Conservation (phyloP, 2,797 vertebrate species). For the Crax fasciolata region DNA sequence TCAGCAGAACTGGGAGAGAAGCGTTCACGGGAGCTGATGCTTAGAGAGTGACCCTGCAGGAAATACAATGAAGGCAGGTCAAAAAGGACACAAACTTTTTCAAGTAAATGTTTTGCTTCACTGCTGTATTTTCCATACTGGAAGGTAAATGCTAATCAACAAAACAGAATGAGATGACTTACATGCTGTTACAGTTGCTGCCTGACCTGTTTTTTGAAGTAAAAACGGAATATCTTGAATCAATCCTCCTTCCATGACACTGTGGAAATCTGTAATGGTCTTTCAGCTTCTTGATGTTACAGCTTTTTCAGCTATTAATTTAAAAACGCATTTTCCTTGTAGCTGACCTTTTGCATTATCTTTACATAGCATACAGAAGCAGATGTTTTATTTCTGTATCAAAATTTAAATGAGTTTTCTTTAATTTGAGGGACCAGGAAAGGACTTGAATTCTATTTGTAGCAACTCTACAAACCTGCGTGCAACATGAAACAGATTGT, state of each 20-base stretch:
- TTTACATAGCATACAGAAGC: background rate
- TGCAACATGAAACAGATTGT: fast-evolving
- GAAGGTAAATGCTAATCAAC: background rate
- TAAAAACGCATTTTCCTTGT: background rate
- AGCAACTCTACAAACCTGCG: fast-evolving
- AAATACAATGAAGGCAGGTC: background rate
- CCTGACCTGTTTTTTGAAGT: background rate
- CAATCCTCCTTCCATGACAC: background rate
- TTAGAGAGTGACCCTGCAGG: background rate
- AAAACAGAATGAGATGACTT: background rate
- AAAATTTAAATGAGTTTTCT: background rate
- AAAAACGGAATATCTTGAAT: background rate
- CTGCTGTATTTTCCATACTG: background rate
- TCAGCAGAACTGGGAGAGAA: conserved; percentile 18
- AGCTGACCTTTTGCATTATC: background rate
- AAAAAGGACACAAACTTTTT: background rate
- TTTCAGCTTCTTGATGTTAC: background rate
- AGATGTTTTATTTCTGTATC: background rate
- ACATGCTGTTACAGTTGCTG: background rate
- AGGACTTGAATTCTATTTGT: background rate
- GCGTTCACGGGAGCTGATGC: conserved; percentile 29
- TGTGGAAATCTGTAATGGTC: background rate
- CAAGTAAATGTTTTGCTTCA: background rate
- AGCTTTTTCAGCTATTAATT: background rate
- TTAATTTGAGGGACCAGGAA: background rate